A percentile compares a stretch with the other conserved stretches of the same genome.
phyloP scores from a whole-genome alignment of 2,113 vertebrate species.

The Alligator mississippiensis region DNA sequence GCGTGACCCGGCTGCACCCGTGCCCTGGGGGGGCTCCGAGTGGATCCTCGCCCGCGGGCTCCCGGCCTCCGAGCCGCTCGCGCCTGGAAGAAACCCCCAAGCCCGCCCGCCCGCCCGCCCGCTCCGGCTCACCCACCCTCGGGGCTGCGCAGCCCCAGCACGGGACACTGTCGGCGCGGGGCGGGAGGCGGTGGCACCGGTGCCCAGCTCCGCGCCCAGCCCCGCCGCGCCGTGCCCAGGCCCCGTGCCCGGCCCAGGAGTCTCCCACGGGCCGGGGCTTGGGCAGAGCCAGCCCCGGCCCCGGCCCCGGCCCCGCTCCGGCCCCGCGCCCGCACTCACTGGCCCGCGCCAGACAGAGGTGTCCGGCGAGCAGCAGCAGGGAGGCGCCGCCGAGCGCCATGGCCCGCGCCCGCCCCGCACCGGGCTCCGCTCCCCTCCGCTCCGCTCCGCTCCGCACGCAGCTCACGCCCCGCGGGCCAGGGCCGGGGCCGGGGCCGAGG shows the following conservation, averaged over 20 bases:
- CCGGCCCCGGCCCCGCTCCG: background rate
- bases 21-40: no score
- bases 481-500: no score
- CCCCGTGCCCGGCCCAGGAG: no score
- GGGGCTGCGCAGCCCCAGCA: background rate
- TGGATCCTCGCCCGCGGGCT: no score
- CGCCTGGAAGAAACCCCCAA: background rate
- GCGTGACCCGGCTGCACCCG: no score
- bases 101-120: background rate
- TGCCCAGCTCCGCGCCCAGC: no score
- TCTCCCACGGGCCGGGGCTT: background rate
- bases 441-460: background rate
- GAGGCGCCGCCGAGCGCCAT: slow-evolving; percentile 53
- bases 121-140: no score
- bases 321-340: slow-evolving; percentile 83
- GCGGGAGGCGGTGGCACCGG: no score
- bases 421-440: background rate
- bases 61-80: no score
- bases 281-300: background rate
- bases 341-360: slow-evolving; percentile 90
- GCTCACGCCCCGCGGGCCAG: no score
- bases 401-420: background rate
- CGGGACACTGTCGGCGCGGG: background rate
- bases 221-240: background rate
- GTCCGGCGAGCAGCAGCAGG: slow-evolving; percentile 92